These are phyloP conservation scores for Zaprionus davidi DNA, from an alignment of 1,140 invertebrate genomes.

Conservation along the genomic window DNA sequence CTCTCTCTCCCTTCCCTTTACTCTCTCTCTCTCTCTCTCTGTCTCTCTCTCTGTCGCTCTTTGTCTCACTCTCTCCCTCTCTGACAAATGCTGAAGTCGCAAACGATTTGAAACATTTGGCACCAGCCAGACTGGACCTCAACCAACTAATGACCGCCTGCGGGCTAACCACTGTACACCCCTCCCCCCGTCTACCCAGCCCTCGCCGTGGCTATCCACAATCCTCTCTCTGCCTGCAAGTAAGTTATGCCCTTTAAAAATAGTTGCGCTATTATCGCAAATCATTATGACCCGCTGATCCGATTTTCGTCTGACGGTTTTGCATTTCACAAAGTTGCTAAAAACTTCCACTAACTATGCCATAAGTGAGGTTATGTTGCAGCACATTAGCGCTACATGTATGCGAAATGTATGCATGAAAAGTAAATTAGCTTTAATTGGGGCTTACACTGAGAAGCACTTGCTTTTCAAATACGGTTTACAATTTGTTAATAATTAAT, in stretches of 20 bases:
- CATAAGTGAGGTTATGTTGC: not conserved
- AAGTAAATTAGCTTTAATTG: no score
- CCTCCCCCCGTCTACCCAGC: not conserved
- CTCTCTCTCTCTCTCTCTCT: not conserved
- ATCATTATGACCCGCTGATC: slow-evolving; percentile 69
- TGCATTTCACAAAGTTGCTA: slow-evolving; percentile 14
- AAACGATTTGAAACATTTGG: slow-evolving; percentile 52
- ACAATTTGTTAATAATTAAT: no score
- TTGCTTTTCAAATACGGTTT: not conserved
- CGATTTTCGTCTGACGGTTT: slow-evolving; percentile 43
- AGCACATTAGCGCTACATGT: not conserved
- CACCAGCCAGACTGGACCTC: slow-evolving; percentile 63
- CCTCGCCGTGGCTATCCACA: not conserved
- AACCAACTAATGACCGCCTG: slow-evolving; percentile 33
- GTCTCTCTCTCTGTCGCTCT: not conserved
- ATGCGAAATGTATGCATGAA: not conserved
- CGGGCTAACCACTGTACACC: not conserved
- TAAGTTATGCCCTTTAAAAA: slow-evolving; percentile 51
- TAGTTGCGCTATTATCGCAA: slow-evolving; percentile 71
- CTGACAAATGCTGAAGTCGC: slow-evolving; percentile 2
- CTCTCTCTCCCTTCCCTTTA: not conserved
- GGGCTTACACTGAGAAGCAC: no score
- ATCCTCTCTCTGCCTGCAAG: slow-evolving; percentile 7
- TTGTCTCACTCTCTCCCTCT: not conserved
- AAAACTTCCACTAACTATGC: not conserved